A percentile compares a stretch with the other conserved stretches of the same genome.
Evolutionary conservation across 1,140 invertebrate genomes (phyloP).

Genomic region (Sycophila sp.): DNA sequence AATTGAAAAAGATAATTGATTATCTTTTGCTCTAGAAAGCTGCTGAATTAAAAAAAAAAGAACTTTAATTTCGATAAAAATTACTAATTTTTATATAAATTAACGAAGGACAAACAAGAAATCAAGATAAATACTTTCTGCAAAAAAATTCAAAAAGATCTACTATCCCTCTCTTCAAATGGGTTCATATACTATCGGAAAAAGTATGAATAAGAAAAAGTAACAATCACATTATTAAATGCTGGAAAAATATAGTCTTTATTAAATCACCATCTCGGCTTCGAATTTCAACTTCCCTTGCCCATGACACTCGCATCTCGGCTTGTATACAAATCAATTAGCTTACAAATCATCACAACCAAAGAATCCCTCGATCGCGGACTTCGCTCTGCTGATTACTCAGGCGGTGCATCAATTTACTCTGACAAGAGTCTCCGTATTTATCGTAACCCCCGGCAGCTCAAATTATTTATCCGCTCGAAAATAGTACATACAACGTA

Average conservation of each 20-base stretch:
- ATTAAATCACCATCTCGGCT: conserved; percentile 43
- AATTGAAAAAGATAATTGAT: no score
- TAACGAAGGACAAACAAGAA: no score
- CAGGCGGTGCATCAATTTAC: not conserved
- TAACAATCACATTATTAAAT: conserved; percentile 36
- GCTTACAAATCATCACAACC: conserved; percentile 3
- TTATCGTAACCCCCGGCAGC: not conserved
- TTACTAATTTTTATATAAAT: no score
- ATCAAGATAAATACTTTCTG: not conserved
- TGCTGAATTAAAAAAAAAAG: no score
- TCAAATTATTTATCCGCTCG: conserved; percentile 29
- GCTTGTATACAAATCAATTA: not conserved
- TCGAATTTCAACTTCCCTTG: conserved; percentile 22
- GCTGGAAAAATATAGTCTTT: conserved; percentile 58
- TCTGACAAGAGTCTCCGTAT: no score
- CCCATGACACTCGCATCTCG: not conserved
- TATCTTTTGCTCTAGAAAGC: no score
- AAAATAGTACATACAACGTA: conserved; percentile 18
- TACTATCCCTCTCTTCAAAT: not conserved
- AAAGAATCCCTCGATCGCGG: not conserved
- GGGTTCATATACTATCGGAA: not conserved
- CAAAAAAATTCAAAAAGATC: not conserved
- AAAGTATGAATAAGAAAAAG: not conserved
- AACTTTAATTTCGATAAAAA: no score
- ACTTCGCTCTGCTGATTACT: not conserved